A percentile compares a stretch with the other conserved stretches of the same genome.
Conservation (phyloP, 30 jellyfish, hydroid and myxozoan genomes). For the Aurelia aurita complex sp. Pacific region DNA sequence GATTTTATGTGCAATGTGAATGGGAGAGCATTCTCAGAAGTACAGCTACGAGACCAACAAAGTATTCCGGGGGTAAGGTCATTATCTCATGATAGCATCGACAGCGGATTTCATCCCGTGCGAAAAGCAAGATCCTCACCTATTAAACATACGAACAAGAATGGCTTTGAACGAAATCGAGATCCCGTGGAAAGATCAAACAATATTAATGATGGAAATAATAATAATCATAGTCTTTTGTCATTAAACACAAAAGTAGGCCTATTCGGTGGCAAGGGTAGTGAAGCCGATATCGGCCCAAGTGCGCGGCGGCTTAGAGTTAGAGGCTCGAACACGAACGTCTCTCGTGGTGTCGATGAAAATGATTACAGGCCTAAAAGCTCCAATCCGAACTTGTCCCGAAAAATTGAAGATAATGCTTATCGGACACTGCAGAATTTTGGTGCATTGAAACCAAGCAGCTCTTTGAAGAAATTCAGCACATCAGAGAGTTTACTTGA, state of each 20-base stretch:
- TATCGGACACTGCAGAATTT: conserved; percentile 11
- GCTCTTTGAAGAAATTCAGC: conserved; percentile 32
- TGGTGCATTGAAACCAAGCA: conserved; percentile 19
- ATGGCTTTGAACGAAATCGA: neutral
- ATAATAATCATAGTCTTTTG: conserved; percentile 18
- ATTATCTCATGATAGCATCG: conserved; percentile 65
- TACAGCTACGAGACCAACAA: conserved; percentile 60
- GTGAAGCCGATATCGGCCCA: conserved; percentile 66
- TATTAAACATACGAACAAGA: conserved; percentile 31
- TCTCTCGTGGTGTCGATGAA: conserved; percentile 40
- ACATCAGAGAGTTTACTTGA: conserved; percentile 49
- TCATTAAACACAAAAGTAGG: conserved; percentile 65
- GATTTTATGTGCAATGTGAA: conserved; percentile 76
- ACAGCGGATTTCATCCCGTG: conserved; percentile 77
- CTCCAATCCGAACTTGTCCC: conserved; percentile 48
- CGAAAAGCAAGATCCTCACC: conserved; percentile 85
- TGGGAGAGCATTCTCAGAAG: conserved; percentile 79
- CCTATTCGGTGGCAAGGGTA: conserved; percentile 73
- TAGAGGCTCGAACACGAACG: conserved; percentile 61
- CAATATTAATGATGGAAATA: neutral
- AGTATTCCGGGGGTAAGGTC: conserved; percentile 29
- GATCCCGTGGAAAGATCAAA: neutral
- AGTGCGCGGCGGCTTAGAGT: conserved; percentile 75
- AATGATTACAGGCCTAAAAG: conserved; percentile 10
- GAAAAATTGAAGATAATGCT: conserved; percentile 18